phyloP scores from a whole-genome alignment of 2,113 vertebrate genomes.

The Ailurus styani region DNA sequence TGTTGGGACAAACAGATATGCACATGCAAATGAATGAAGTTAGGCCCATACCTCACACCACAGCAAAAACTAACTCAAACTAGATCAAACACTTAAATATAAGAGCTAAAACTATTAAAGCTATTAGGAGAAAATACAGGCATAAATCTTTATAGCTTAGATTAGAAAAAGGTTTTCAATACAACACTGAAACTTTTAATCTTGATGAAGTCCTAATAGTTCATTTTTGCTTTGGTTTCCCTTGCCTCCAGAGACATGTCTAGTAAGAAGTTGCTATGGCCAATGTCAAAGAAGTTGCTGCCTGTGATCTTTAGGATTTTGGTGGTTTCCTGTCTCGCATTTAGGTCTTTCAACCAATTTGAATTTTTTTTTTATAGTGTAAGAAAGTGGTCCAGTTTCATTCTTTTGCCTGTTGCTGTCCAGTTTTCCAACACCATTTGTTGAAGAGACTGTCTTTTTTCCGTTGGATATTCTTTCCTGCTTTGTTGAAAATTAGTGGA shows the following conservation, averaged over 20 bases:
- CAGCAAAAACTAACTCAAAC: neutral
- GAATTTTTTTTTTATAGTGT: neutral
- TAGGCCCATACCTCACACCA: neutral
- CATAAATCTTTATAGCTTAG: neutral
- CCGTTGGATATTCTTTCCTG: neutral
- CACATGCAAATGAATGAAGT: neutral
- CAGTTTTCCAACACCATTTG: neutral
- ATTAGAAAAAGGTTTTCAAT: neutral
- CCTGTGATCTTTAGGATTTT: neutral
- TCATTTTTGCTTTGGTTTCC: neutral
- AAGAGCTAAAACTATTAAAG: neutral
- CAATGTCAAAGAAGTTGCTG: neutral
- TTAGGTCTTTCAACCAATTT: neutral
- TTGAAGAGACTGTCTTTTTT: neutral
- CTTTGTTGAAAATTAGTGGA: neutral
- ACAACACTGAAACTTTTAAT: neutral
- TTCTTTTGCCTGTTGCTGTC: neutral
- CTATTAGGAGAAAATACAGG: neutral
- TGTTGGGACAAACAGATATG: neutral
- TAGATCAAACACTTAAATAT: neutral
- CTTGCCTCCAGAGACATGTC: neutral
- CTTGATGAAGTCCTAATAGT: neutral
- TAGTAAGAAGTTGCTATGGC: neutral
- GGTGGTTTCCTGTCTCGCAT: neutral
- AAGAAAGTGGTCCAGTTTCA: neutral